Evolutionary conservation across 2,113 vertebrate species (phyloP).

Genomic region (Oxyura jamaicensis): DNA sequence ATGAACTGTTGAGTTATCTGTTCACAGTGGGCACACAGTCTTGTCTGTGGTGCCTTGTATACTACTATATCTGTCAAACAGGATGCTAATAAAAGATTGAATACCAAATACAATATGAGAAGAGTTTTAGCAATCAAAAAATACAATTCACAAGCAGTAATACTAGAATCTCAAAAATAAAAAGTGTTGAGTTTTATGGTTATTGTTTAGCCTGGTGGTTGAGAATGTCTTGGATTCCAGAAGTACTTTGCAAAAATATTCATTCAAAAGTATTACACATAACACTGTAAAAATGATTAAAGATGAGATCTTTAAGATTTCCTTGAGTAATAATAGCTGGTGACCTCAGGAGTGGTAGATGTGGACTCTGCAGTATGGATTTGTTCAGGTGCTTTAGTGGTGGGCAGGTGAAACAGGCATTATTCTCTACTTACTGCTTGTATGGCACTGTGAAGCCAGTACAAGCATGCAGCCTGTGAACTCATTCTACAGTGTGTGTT

Average conservation of each 20-base stretch:
- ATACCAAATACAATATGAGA: background rate
- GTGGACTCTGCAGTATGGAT: background rate
- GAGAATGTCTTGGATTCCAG: background rate
- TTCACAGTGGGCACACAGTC: background rate
- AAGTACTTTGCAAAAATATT: background rate
- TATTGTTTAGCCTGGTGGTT: background rate
- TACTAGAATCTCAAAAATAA: background rate
- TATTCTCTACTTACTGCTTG: background rate
- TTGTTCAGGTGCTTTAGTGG: background rate
- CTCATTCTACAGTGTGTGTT: rapidly evolving
- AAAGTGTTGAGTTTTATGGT: background rate
- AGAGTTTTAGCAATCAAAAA: background rate
- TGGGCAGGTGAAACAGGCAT: background rate
- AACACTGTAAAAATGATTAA: background rate
- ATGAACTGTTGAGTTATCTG: background rate
- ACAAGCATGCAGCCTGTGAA: background rate
- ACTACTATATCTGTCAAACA: background rate
- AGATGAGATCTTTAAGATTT: background rate
- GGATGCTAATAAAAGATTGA: background rate
- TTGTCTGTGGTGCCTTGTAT: background rate
- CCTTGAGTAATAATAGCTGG: background rate
- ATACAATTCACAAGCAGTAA: background rate
- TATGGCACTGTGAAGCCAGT: background rate
- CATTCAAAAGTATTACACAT: background rate
- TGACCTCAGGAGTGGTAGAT: background rate